A percentile compares a stretch with the other conserved stretches of the same genome.
Conservation (phyloP, 2,113 vertebrate genomes). For the Toxostoma redivivum region DNA sequence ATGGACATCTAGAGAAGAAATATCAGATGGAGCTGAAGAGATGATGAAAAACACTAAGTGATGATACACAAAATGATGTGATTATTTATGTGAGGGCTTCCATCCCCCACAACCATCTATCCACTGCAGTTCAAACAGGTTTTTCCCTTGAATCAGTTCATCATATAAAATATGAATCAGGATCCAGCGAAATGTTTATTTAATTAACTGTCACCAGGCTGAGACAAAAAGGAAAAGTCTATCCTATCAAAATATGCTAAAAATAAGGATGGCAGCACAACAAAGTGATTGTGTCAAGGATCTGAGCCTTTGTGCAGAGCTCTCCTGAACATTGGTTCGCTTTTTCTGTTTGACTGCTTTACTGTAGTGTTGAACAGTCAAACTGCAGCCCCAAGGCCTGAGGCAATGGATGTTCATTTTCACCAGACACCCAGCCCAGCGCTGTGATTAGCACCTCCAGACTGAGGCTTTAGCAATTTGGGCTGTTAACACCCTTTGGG, state of each 20-base stretch:
- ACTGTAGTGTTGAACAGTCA: neutral
- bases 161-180: conserved; percentile 34
- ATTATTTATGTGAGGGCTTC: conserved; percentile 36
- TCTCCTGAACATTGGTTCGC: neutral
- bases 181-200: neutral
- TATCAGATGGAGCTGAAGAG: neutral
- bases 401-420: neutral
- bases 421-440: neutral
- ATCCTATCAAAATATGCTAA: conserved; percentile 5
- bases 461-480: neutral
- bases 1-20: neutral
- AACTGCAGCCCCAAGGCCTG: neutral
- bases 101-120: neutral
- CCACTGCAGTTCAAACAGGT: neutral
- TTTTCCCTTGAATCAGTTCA: conserved; percentile 44
- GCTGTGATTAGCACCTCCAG: neutral
- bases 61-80: neutral
- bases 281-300: neutral
- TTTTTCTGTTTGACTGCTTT: neutral
- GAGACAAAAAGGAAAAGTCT: neutral
- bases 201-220: conserved; percentile 37
- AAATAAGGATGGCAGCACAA: neutral
- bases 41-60: neutral
- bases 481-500: neutral
- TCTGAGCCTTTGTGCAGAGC: neutral